These are phyloP conservation scores for Cerceris rybyensis DNA, from an alignment of 2,888 invertebrate species.

Conservation along the genomic window DNA sequence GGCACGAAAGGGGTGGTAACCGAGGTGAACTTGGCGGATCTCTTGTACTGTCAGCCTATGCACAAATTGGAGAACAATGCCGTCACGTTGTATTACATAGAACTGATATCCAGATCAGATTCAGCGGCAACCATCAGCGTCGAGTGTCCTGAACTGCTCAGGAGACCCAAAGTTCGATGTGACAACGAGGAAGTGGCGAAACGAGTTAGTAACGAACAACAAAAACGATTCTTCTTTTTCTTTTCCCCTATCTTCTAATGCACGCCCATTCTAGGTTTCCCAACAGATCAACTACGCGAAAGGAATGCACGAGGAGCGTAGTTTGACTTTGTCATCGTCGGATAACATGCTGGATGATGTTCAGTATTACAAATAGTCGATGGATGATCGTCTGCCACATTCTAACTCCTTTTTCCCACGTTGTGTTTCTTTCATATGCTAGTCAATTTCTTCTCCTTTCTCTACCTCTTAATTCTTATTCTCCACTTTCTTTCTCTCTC, in stretches of 20 bases:
- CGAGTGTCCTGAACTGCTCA: slow-evolving; percentile 83
- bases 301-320: slow-evolving; percentile 91
- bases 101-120: slow-evolving; percentile 84
- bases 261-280: slow-evolving; percentile 82
- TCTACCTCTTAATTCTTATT: too few relatives aligned
- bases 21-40: slow-evolving; percentile 82
- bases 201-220: slow-evolving; percentile 81
- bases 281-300: slow-evolving; percentile 95
- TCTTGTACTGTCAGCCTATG: slow-evolving; percentile 86
- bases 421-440: slow-evolving; percentile 19
- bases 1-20: slow-evolving; percentile 80
- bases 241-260: neutral
- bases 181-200: slow-evolving; percentile 88
- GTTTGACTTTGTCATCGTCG: slow-evolving; percentile 86
- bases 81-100: slow-evolving; percentile 85
- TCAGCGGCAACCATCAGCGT: slow-evolving; percentile 79
- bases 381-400: slow-evolving; percentile 5
- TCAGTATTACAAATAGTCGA: slow-evolving; percentile 75
- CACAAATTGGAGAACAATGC: slow-evolving; percentile 82
- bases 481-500: neutral
- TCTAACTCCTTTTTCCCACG: slow-evolving; percentile 15
- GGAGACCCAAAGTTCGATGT: slow-evolving; percentile 90
- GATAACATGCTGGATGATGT: slow-evolving; percentile 80
- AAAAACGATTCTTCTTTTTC: neutral
- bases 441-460: slow-evolving; percentile 26